A percentile compares a stretch with the other conserved stretches of the same genome.
phyloP scores from a whole-genome alignment of 2,797 vertebrate species.

The Manis crassicaudata region DNA sequence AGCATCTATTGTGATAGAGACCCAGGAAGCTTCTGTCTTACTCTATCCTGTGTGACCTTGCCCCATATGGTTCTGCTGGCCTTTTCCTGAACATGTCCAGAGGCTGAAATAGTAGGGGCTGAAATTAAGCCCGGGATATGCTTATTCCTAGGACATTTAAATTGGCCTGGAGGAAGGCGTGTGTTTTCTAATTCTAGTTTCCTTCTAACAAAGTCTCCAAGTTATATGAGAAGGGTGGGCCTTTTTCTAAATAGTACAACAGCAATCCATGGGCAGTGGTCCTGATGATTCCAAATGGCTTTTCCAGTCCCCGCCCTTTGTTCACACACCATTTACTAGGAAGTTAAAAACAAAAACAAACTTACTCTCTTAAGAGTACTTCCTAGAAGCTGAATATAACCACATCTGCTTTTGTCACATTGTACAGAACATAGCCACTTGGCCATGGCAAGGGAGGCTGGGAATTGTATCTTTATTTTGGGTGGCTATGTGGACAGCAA shows the following conservation, averaged over 20 bases:
- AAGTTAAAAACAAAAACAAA: background rate
- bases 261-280: background rate
- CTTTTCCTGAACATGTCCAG: background rate
- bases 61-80: background rate
- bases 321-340: background rate
- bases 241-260: background rate
- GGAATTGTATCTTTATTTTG: background rate
- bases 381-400: background rate
- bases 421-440: background rate
- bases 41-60: background rate
- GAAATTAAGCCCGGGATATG: background rate
- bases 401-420: background rate
- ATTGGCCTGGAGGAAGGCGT: background rate
- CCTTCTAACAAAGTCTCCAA: background rate
- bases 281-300: background rate
- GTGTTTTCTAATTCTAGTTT: background rate
- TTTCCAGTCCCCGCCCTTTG: background rate
- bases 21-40: too few species aligned
- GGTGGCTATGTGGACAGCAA: background rate
- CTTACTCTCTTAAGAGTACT: background rate
- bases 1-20: background rate
- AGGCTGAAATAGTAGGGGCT: background rate
- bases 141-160: background rate
- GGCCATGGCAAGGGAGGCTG: background rate
- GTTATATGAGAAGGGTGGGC: background rate